phyloP scores from a whole-genome alignment of 2,797 vertebrate species.

The Pteropus rufus region DNA sequence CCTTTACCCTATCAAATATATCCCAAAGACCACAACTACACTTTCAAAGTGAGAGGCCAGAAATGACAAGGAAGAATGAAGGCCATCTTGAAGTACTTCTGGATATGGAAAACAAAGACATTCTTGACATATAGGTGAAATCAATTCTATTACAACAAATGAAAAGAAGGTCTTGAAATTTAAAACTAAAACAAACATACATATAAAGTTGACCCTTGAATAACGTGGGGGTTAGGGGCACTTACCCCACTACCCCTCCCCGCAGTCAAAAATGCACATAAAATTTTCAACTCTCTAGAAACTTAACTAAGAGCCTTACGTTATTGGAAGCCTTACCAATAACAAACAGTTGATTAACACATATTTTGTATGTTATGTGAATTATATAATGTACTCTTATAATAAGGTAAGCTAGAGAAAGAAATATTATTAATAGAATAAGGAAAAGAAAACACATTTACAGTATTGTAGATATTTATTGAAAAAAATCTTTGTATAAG shows the following conservation, averaged over 20 bases:
- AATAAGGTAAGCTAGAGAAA: background rate
- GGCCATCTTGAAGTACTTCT: background rate
- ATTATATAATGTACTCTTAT: background rate
- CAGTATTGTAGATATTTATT: background rate
- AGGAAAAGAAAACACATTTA: background rate
- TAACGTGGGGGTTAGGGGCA: background rate
- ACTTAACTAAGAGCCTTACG: background rate
- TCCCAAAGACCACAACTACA: background rate
- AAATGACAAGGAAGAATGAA: background rate
- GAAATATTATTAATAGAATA: background rate
- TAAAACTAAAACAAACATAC: background rate
- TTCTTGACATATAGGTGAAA: background rate
- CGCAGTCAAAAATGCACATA: background rate
- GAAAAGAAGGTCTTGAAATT: background rate
- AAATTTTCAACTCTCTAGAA: background rate
- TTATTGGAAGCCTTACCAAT: background rate
- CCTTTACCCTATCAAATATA: background rate
- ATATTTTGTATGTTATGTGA: background rate
- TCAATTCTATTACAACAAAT: background rate
- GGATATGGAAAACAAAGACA: background rate
- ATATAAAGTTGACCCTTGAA: background rate
- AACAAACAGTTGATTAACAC: background rate
- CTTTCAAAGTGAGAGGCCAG: background rate
- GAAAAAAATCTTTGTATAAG: background rate
- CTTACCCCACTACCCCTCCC: background rate